Evolutionary conservation across 1,140 invertebrate species (phyloP), one percentile per base, ranked within the genome.

Genomic region (Temnothorax nylanderi): DNA sequence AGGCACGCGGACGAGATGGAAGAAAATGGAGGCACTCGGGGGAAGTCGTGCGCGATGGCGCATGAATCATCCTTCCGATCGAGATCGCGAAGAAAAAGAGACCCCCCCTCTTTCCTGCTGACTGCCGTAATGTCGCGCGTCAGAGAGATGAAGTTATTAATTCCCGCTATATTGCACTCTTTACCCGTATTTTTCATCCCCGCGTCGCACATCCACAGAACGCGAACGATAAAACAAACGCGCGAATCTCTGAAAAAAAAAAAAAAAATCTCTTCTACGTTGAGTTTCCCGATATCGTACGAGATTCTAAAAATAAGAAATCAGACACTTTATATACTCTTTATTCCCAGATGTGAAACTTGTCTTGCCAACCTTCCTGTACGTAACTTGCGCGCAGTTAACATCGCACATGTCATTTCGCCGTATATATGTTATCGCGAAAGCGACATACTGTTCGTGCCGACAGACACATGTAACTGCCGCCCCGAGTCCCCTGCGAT

Each of bases 11-110:
- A 89, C 84, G 89, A 86, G 77, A 78, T 87, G 89, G 87, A 89
- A 89, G 86, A 80, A 86, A 89, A 89, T 85, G 75, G 80, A 88
- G 34, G 64, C 64, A 76, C 82, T 89, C 58, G 72, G 69, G 62
- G 85, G 81, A 90, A 90, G 80, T 84, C 82, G 88, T 58, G 78
- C 87, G 74, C 87, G 87, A 78, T 65, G 67, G 76, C 67, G 77
- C 80, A 81, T 90, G 87, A 91, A 91, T 89, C 90, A 84, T 88
- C 71, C 76, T 75, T 74, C 49, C 76, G 81, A 75, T 86, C 54
- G 72, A 78, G 37, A 77, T 78, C 74, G 21, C 74, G 34, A 41
- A 64, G 62, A 65, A 64, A 80, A 78, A 84, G 67, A 41, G 54
- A 60, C 62, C 76, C 16, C 32, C 26, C 32, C 32, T 10, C 34